Percentiles rank a stretch among this genome's conserved stretches.
Evolutionary conservation across 1,140 invertebrate genomes (phyloP).

Genomic region (Halictus rubicundus): DNA sequence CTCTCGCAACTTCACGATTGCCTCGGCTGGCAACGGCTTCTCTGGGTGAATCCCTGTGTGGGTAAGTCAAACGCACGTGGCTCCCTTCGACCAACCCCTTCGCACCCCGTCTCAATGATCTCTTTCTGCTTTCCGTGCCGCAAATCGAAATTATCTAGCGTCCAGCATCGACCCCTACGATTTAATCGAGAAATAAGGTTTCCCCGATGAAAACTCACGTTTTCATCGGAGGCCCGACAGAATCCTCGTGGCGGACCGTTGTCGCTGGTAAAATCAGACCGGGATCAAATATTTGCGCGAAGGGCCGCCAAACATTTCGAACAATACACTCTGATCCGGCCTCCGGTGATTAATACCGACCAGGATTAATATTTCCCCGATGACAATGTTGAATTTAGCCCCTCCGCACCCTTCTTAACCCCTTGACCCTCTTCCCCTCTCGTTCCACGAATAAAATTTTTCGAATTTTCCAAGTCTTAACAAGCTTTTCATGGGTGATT

Average conservation of each 20-base stretch:
- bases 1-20: slow-evolving; percentile 91
- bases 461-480: too few relatives aligned
- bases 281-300: slow-evolving; percentile 9
- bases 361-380: slow-evolving; percentile 29
- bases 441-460: too few relatives aligned
- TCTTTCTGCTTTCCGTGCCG: background rate
- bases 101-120: background rate
- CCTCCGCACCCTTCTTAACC: background rate
- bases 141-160: too few relatives aligned
- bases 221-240: background rate
- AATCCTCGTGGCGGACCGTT: background rate
- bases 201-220: too few relatives aligned
- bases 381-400: slow-evolving; percentile 1
- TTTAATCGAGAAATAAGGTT: too few relatives aligned
- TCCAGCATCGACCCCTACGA: too few relatives aligned
- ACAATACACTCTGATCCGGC: slow-evolving; percentile 2
- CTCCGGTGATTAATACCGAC: slow-evolving; percentile 22
- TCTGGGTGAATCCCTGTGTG: slow-evolving; percentile 95
- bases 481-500: too few relatives aligned
- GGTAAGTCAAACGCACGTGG: slow-evolving; percentile 83
- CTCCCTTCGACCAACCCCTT: background rate
- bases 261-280: slow-evolving; percentile 1
- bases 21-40: slow-evolving; percentile 92
- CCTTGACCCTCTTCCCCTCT: background rate
- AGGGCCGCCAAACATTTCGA: background rate